A percentile compares a stretch with the other conserved stretches of the same genome.
These are phyloP conservation scores for Synanceia verrucosa DNA, from an alignment of 2,797 vertebrate genomes.

Conservation along the genomic window DNA sequence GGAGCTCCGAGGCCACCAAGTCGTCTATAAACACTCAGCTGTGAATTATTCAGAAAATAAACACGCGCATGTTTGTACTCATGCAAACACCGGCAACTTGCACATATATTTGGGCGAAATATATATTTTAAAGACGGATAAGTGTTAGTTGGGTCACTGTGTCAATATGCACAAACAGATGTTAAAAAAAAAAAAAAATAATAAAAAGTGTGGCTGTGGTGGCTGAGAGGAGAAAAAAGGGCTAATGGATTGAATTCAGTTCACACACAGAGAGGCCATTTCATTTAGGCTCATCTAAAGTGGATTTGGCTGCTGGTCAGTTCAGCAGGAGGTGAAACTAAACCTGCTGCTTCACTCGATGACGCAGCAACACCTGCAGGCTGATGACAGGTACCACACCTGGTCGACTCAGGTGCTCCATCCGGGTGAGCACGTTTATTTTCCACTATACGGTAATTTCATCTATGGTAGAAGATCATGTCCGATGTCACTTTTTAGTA, in stretches of 20 bases:
- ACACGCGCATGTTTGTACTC: conserved; percentile 19
- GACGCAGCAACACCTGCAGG: conserved; percentile 35
- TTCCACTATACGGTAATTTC: no score
- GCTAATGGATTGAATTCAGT: conserved; percentile 33
- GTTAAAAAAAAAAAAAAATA: no score
- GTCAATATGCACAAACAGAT: background rate
- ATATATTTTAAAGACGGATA: conserved; percentile 24
- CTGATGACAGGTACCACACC: background rate
- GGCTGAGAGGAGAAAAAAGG: conserved; percentile 17
- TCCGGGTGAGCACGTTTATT: no score
- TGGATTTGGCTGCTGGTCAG: conserved; percentile 43
- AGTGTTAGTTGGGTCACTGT: conserved; percentile 4
- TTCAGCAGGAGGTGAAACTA: conserved; percentile 40
- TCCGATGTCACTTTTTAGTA: no score
- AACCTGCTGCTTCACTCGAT: background rate
- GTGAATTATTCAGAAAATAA: conserved; percentile 73
- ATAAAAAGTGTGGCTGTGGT: conserved; percentile 4
- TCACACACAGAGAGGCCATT: conserved; percentile 10
- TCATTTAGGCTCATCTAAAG: conserved; percentile 48
- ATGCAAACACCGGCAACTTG: conserved; percentile 1
- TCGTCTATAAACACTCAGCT: conserved; percentile 68
- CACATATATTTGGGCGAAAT: background rate
- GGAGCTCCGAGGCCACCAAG: conserved; percentile 63
- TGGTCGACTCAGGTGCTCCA: background rate
- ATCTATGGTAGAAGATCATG: no score